Conservation (phyloP, 64 coral and sea anemone species). For the Montipora sp. region DNA sequence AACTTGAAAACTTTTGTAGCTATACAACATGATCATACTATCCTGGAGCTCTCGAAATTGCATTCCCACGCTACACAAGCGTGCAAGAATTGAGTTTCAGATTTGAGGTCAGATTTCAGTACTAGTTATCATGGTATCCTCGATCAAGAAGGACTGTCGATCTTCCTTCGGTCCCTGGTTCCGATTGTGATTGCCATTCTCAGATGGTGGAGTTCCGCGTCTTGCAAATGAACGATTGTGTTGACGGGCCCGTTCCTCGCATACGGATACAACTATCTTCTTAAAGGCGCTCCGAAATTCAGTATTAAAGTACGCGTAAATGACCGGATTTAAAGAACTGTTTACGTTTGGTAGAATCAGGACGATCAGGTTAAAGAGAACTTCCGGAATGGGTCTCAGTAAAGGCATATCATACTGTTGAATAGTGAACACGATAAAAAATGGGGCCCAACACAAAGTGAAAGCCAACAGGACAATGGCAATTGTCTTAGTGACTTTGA, state of each 20-base stretch:
- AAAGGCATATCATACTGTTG: constrained; percentile 10
- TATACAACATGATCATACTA: no score
- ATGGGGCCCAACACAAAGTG: constrained; percentile 84
- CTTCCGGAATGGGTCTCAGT: background rate
- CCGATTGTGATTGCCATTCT: background rate
- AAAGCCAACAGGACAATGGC: constrained; percentile 81
- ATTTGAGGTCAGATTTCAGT: background rate
- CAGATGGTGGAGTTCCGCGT: background rate
- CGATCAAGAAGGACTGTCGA: background rate
- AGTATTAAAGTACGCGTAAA: constrained; percentile 86
- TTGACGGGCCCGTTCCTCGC: background rate
- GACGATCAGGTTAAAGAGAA: constrained; percentile 32
- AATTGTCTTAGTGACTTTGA: constrained; percentile 90
- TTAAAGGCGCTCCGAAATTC: constrained; percentile 78
- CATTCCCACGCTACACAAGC: no score
- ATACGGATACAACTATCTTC: constrained; percentile 63
- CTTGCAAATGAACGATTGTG: background rate
- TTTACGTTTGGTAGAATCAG: constrained; percentile 80
- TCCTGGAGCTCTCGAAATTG: no score
- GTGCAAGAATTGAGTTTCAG: no score
- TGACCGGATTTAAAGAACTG: constrained; percentile 81
- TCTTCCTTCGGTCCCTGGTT: background rate
- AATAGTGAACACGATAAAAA: constrained; percentile 81
- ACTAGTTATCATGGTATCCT: background rate
- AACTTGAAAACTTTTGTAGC: no score